Evolutionary conservation across 2,113 vertebrate genomes (phyloP), one percentile per base, ranked within the genome.

Genomic region (Scatophagus argus): DNA sequence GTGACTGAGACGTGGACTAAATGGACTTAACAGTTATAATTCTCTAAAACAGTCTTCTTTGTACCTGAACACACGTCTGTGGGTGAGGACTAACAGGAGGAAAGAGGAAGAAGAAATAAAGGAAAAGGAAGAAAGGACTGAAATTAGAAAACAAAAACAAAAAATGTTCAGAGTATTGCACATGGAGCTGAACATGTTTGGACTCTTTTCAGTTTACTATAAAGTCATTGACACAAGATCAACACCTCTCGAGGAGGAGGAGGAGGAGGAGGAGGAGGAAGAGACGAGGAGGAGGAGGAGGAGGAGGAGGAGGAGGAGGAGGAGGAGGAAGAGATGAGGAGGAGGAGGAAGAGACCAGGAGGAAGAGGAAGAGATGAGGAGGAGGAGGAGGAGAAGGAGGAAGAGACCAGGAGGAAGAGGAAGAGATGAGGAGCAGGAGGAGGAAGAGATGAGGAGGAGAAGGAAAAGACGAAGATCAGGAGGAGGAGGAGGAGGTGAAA

Each of bases 141-240:
- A 14, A 47, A 21, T 58, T 0, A 25, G 1, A 17, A 9, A n/a
- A 49, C 27, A 16, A 58, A 19, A 78, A 31, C 1, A 21, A 67
- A 56, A 21, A 21, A 19, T 68, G 71, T 38, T 95, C 91, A 94
- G 92, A 95, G 93, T 96, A 98, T 97, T 97, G 97, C 96, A 97
- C 97, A 94, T 96, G 93, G 94, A 96, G 58, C 74, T 94, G 41
- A 94, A 95, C 91, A 95, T 94, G 95, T 96, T 94, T 94, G 94
- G 94, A 93, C 93, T 94, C 94, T 95, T 95, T 94, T 95, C 43
- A 96, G 94, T 91, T 95, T 90, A 93, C 65, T 31, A 36, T 92
- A 82, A 95, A 95, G 95, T 94, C 94, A 90, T 95, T 94, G 94
- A 96, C 93, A 95, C 94, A 49, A 13, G 95, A 94, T 94, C 94